A percentile compares a stretch with the other conserved stretches of the same genome.
These are phyloP conservation scores for Anodontia alba DNA, from an alignment of 2,888 invertebrate genomes.

Conservation along the genomic window DNA sequence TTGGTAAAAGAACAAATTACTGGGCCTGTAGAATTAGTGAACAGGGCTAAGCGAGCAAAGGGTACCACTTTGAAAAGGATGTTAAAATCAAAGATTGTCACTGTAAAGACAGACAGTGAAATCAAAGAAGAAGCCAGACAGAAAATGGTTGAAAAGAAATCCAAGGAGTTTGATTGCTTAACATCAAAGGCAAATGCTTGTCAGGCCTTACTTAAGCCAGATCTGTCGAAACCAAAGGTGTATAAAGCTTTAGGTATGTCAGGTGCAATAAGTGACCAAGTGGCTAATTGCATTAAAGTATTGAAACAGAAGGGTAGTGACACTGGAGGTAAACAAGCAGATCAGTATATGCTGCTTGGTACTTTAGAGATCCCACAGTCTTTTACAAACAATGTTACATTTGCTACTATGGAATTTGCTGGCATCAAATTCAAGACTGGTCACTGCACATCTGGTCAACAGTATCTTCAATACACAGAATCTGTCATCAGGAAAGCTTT, in stretches of 20 bases:
- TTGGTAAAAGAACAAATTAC: neutral
- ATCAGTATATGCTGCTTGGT: constrained; percentile 8
- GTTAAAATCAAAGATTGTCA: neutral
- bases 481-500: neutral
- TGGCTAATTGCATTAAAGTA: neutral
- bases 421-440: constrained; percentile 12
- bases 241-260: constrained; percentile 18
- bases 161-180: neutral
- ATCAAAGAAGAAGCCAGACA: constrained; percentile 7
- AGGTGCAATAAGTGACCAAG: neutral
- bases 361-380: neutral
- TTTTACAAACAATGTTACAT: neutral
- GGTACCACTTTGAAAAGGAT: constrained; percentile 19
- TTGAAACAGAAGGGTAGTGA: neutral
- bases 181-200: constrained; percentile 33
- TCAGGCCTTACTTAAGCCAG: neutral
- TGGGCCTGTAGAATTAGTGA: constrained; percentile 7
- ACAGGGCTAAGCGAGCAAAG: constrained; percentile 4
- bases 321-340: neutral
- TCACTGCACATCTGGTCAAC: constrained; percentile 7
- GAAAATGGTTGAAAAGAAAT: constrained; percentile 12
- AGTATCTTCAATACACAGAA: constrained; percentile 1
- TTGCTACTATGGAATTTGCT: constrained; percentile 14
- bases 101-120: constrained; percentile 7
- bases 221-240: constrained; percentile 25